Conservation (phyloP, 2,888 invertebrate genomes). For the Catocala fraxini region DNA sequence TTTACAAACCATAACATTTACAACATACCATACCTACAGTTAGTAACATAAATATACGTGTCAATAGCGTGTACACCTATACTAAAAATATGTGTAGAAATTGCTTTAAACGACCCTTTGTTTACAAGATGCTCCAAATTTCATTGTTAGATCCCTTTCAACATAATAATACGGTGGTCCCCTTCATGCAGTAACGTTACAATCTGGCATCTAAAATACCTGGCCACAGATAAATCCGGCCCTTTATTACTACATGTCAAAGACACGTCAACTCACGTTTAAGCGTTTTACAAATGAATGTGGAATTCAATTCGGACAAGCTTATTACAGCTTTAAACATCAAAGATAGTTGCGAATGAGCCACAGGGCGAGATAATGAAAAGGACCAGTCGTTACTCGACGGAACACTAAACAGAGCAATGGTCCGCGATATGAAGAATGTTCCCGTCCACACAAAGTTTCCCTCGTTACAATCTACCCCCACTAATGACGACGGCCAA, state of each 20-base stretch:
- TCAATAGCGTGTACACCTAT: background rate
- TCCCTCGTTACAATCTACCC: constrained; percentile 73
- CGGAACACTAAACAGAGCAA: constrained; percentile 74
- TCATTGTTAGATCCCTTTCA: constrained; percentile 41
- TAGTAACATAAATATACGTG: too few species aligned
- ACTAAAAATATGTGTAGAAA: constrained; percentile 17
- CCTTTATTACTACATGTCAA: constrained; percentile 54
- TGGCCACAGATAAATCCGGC: constrained; percentile 52
- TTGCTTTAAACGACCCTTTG: constrained; percentile 30
- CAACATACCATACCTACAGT: too few species aligned
- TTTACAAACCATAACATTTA: background rate
- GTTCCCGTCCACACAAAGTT: constrained; percentile 70
- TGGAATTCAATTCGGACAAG: constrained; percentile 69
- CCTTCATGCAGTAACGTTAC: constrained; percentile 42
- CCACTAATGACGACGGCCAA: constrained; percentile 77
- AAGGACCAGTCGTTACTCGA: constrained; percentile 64
- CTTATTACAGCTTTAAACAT: constrained; percentile 69
- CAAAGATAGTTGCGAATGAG: constrained; percentile 74
- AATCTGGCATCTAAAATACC: constrained; percentile 46
- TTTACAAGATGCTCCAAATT: constrained; percentile 32
- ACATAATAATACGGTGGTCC: constrained; percentile 36
- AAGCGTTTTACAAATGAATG: constrained; percentile 66
- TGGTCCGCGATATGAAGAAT: constrained; percentile 78
- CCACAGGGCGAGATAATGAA: constrained; percentile 70
- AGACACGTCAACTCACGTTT: constrained; percentile 52